phyloP scores from a whole-genome alignment of 2,797 vertebrate genomes.

The Threskiornis aethiopicus region DNA sequence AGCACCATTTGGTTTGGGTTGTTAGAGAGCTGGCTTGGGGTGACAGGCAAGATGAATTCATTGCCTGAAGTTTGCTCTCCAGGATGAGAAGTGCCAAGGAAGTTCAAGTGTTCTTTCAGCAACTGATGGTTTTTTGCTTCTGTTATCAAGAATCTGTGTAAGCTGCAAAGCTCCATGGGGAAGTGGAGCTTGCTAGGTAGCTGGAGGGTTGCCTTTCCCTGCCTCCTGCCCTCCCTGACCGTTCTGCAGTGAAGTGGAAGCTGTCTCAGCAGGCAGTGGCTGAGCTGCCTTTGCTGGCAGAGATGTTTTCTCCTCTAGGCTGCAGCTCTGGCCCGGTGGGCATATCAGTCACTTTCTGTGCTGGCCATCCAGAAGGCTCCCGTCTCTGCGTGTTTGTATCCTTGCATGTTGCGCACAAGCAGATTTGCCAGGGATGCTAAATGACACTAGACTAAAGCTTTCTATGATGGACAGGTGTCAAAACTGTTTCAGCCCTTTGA shows the following conservation, averaged over 20 bases:
- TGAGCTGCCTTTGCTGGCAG: conserved; percentile 9
- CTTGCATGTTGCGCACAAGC: background rate
- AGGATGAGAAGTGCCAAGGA: background rate
- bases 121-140: background rate
- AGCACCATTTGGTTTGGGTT: background rate
- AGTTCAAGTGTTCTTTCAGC: background rate
- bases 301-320: background rate
- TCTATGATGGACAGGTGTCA: conserved; percentile 8
- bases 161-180: background rate
- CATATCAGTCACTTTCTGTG: background rate
- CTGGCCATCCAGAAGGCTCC: conserved; percentile 15
- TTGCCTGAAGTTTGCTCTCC: background rate
- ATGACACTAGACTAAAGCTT: background rate
- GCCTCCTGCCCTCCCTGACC: background rate
- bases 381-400: background rate
- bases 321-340: background rate
- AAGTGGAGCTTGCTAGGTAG: background rate
- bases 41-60: background rate
- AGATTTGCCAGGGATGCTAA: background rate
- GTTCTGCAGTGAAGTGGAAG: conserved; percentile 8
- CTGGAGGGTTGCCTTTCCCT: conserved; percentile 12
- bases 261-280: background rate
- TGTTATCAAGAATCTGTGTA: background rate
- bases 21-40: background rate
- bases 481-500: background rate